Evolutionary conservation across 2,113 vertebrate species (phyloP).

Genomic region (Theristicus caerulescens): DNA sequence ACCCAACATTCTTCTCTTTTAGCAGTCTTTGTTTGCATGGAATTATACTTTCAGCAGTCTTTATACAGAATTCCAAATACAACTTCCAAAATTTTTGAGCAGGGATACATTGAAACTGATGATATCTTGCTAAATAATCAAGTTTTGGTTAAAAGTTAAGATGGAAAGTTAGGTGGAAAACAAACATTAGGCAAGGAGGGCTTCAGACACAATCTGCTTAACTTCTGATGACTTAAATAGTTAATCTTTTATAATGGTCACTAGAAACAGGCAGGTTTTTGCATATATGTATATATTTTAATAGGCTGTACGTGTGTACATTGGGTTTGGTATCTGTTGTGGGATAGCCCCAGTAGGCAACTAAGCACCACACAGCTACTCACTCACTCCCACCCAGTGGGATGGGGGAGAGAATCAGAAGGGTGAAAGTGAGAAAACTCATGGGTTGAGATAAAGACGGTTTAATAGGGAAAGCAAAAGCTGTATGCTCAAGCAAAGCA

Average conservation of each 20-base stretch:
- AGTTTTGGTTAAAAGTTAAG: not conserved
- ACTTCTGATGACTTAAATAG: not conserved
- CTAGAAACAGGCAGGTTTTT: not conserved
- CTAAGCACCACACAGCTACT: not conserved
- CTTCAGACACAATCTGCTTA: not conserved
- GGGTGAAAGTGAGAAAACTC: not conserved
- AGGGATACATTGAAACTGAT: not conserved
- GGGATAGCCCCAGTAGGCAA: not conserved
- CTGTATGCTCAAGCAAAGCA: not conserved
- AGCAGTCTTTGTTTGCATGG: not conserved
- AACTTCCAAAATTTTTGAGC: not conserved
- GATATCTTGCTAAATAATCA: not conserved
- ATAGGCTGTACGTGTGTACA: not conserved
- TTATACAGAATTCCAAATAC: not conserved
- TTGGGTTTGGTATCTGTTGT: not conserved
- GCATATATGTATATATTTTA: not conserved
- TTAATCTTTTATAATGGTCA: not conserved
- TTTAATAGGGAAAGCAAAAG: not conserved
- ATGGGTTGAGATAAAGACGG: not conserved
- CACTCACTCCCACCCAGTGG: fast-evolving
- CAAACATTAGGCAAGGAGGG: not conserved
- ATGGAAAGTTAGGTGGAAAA: not conserved
- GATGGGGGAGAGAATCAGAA: not conserved
- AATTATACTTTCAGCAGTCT: not conserved
- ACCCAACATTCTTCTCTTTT: not conserved